These are phyloP conservation scores for Naso thynnoides DNA, from an alignment of 2,797 vertebrate species.

Conservation along the genomic window DNA sequence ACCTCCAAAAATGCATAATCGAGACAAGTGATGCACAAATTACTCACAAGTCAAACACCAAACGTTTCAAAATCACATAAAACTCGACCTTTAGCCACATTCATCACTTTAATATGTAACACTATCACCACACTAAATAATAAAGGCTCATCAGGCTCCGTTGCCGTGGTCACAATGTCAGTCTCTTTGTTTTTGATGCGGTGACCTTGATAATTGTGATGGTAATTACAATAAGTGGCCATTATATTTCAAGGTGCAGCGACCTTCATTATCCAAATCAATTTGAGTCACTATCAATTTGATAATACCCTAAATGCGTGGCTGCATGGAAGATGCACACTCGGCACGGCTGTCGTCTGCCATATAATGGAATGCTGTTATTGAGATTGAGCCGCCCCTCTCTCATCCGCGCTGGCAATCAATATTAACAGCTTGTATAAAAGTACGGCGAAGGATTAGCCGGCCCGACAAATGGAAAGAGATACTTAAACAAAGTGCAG, in stretches of 20 bases:
- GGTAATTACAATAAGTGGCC: constrained; percentile 89
- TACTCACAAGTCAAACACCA: constrained; percentile 7
- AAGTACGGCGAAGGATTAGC: constrained; percentile 77
- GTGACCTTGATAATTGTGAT: constrained; percentile 87
- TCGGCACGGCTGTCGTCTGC: constrained; percentile 77
- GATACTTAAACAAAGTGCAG: constrained; percentile 83
- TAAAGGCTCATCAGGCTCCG: constrained; percentile 55
- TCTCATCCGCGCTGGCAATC: constrained; percentile 79
- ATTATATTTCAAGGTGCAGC: constrained; percentile 88
- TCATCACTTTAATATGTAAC: constrained; percentile 26
- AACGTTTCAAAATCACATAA: not conserved
- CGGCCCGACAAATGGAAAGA: constrained; percentile 73
- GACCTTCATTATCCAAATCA: constrained; percentile 87
- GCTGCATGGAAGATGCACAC: constrained; percentile 77
- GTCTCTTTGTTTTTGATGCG: constrained; percentile 76
- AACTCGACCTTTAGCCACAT: constrained; percentile 22
- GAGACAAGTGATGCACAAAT: not conserved
- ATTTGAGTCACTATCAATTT: constrained; percentile 88
- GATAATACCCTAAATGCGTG: constrained; percentile 82
- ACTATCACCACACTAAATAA: constrained; percentile 26
- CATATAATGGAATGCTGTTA: constrained; percentile 86
- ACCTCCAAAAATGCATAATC: not conserved
- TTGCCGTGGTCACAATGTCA: constrained; percentile 70
- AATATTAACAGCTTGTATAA: constrained; percentile 87
- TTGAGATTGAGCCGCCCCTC: constrained; percentile 84